phyloP scores from a whole-genome alignment of 2,113 vertebrate species.

The Archocentrus centrarchus region DNA sequence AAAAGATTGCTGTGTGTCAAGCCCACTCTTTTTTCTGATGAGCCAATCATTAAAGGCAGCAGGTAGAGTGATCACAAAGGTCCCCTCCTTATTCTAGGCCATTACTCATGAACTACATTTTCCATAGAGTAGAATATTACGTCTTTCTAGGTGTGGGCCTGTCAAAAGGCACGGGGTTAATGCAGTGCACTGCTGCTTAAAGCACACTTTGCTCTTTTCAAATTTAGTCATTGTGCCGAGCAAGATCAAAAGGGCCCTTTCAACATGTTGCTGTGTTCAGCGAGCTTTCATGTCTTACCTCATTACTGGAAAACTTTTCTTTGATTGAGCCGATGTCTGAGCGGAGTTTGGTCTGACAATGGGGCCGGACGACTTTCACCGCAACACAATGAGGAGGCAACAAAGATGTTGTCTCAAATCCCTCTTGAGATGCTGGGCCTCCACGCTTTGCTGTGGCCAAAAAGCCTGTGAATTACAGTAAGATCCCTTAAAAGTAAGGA shows the following conservation, averaged over 20 bases:
- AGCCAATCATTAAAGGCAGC: slow-evolving; percentile 27
- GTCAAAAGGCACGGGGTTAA: slow-evolving; percentile 80
- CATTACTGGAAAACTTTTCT: slow-evolving; percentile 81
- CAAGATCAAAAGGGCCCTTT: slow-evolving; percentile 81
- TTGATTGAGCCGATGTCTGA: slow-evolving; percentile 79
- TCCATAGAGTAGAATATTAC: slow-evolving; percentile 64
- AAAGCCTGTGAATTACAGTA: slow-evolving; percentile 77
- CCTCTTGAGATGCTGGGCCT: slow-evolving; percentile 73
- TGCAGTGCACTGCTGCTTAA: slow-evolving; percentile 72
- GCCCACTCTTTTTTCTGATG: slow-evolving; percentile 12
- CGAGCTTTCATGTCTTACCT: slow-evolving; percentile 80
- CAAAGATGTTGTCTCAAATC: slow-evolving; percentile 83
- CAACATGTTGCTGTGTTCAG: slow-evolving; percentile 69
- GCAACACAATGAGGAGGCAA: slow-evolving; percentile 72
- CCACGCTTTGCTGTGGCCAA: slow-evolving; percentile 45
- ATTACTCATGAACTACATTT: slow-evolving; percentile 64
- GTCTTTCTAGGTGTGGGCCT: slow-evolving; percentile 75
- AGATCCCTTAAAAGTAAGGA: slow-evolving; percentile 72
- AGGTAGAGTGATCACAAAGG: slow-evolving; percentile 55
- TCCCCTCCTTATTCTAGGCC: slow-evolving; percentile 28
- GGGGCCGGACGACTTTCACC: slow-evolving; percentile 74
- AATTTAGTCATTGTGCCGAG: slow-evolving; percentile 75
- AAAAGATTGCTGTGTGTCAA: neutral
- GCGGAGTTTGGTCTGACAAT: slow-evolving; percentile 78
- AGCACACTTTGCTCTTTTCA: slow-evolving; percentile 83